Evolutionary conservation across 1,140 invertebrate genomes (phyloP).

Genomic region (Monochamus saltuarius): DNA sequence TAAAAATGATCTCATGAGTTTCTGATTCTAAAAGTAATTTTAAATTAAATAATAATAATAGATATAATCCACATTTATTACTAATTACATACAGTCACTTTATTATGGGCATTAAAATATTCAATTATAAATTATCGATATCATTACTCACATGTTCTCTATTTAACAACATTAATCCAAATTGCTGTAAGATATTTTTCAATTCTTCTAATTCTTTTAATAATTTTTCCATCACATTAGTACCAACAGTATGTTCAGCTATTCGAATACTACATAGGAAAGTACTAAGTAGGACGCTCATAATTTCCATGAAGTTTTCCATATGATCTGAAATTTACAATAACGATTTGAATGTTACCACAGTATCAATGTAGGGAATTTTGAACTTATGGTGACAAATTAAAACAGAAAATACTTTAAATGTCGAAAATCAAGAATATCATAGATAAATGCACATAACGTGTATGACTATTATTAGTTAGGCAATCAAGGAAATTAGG

Average conservation of each 20-base stretch:
- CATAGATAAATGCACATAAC: too few species aligned
- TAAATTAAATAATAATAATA: too few species aligned
- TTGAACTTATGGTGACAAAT: too few species aligned
- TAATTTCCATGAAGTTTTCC: conserved; percentile 29
- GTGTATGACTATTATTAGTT: too few species aligned
- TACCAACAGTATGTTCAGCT: conserved; percentile 40
- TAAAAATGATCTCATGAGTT: conserved; percentile 44
- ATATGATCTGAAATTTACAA: neutral
- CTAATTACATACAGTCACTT: too few species aligned
- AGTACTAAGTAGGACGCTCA: conserved; percentile 28
- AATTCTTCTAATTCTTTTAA: conserved; percentile 37
- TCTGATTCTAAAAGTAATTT: conserved; percentile 42
- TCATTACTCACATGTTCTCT: conserved; percentile 45
- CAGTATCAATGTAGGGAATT: too few species aligned
- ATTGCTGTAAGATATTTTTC: conserved; percentile 33
- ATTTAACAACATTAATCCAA: conserved; percentile 39
- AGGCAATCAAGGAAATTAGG: too few species aligned
- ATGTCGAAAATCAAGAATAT: too few species aligned
- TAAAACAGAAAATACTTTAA: too few species aligned
- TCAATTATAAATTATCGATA: conserved; percentile 9
- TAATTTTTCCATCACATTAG: conserved; percentile 40
- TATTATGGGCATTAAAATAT: neutral
- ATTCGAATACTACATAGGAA: conserved; percentile 39
- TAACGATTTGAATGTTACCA: conserved; percentile 5
- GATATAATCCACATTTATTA: too few species aligned